Base-by-base conservation (phyloP, 1,140 invertebrate genomes). In the Zaprionus africanus region DNA sequence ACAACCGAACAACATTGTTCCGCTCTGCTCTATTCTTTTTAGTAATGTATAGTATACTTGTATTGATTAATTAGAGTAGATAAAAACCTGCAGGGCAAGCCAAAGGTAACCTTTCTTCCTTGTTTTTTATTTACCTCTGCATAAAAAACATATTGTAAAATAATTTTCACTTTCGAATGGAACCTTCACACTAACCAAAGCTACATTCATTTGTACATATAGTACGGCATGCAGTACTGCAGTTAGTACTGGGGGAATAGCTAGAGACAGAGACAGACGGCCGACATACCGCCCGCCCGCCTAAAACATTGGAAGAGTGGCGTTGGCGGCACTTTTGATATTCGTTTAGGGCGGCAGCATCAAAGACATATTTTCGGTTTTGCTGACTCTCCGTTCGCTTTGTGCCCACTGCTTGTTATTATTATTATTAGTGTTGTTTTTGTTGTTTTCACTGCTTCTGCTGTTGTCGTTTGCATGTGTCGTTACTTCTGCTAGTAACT, bases 351-450 rank as follows among this genome's bases (percentile, higher is more conserved):
- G 82, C 86, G 86, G 86, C 82, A 41, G 86, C 80, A 83, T 90
- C 86, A 90, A 90, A 90, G 80, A 75, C 69, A 76, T 78, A 70
- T 85, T 82, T 85, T 86, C 60, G 65, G 79, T 90, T 90, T 82
- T 51, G 73, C 68, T 83, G 84, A 78, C 67, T 79, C 64, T 66
- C 54, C 67, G 69, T 51, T 83, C 84, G 74, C 71, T 72, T 64
- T 86, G 63, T 79, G 76, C 58, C 62, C 61, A 70, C 54, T 77
- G 63, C 67, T 67, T 62, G 17, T 46, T 46, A 17, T 46, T 46
- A 46, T 46, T 46, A 46, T 46, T 46, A 46, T 46, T 46, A 46
- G 34, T 36, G 38, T 61, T 54, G 31, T 24, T 54, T 9, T 17
- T 17, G n/a, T 57, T 66, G 53, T 63, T 57, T 19, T 64, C 41